These are phyloP conservation scores for Glomeris marginata DNA, from an alignment of 2,888 invertebrate species.

Conservation along the genomic window DNA sequence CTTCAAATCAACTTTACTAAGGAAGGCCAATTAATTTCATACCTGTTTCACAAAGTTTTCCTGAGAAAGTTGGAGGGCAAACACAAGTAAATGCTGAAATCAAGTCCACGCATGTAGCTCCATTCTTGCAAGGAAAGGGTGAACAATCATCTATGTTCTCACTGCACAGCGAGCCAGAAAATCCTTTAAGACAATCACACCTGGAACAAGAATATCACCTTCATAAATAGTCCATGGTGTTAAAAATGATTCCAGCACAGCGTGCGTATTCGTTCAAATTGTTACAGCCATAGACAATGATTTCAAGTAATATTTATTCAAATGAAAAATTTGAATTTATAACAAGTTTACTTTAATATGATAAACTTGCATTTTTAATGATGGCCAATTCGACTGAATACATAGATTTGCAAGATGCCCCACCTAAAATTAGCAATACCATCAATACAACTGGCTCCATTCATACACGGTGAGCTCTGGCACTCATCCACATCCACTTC, in stretches of 20 bases:
- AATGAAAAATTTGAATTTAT: too few relatives aligned
- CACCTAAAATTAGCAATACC: constrained; percentile 16
- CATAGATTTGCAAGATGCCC: too few relatives aligned
- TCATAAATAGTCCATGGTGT: constrained; percentile 21
- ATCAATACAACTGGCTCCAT: constrained; percentile 28
- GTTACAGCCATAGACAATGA: neutral
- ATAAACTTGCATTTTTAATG: too few relatives aligned
- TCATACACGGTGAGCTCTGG: constrained; percentile 25
- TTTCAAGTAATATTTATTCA: neutral
- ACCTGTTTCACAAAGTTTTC: constrained; percentile 17
- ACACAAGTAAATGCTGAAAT: constrained; percentile 19
- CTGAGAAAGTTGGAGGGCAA: constrained; percentile 21
- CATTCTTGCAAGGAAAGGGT: constrained; percentile 25
- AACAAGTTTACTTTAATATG: too few relatives aligned
- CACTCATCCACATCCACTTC: constrained; percentile 22
- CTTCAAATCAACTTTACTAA: too few relatives aligned
- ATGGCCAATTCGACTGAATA: too few relatives aligned
- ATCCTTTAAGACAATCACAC: constrained; percentile 41
- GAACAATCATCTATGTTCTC: constrained; percentile 34
- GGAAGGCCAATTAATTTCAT: too few relatives aligned
- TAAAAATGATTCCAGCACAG: constrained; percentile 19
- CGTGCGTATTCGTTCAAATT: neutral
- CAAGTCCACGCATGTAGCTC: constrained; percentile 21
- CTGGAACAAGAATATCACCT: constrained; percentile 24
- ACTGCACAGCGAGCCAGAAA: constrained; percentile 37